Base-by-base conservation (phyloP, 2,113 vertebrate genomes). In the Recurvirostra avosetta region DNA sequence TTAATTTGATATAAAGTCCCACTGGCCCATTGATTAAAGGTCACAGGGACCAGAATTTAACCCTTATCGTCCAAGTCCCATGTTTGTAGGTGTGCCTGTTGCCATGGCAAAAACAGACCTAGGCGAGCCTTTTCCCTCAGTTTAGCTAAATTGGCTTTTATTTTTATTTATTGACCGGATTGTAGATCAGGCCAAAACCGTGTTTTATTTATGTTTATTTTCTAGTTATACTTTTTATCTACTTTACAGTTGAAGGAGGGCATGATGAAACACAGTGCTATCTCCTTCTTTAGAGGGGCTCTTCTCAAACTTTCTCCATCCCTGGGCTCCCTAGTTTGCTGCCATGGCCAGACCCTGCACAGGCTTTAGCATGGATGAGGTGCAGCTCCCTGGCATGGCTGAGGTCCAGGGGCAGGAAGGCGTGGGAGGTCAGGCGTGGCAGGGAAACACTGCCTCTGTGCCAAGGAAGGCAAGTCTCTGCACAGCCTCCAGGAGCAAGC, bases 291-390 rank as follows among this genome's bases (percentile, higher is more conserved):
- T 26, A n/a, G 56, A 41, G 25, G n/a, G 18, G 8, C 26, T 55
- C 8, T 62, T 82, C 25, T 56, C 29, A 45, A 43, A 12, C 4
- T 34, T 32, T 22, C 21, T 70, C 66, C 15, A 5, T 11, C 36
- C 23, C 38, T 63, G 73, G 8, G 8, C 36, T 38, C 45, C 26
- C 5, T 0, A 0, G 19, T 22, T 77, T 65, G 50, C 55, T 5
- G 1, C 62, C 12, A 0, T 2, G n/a, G 55, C 25, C 1, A 0
- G 61, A 38, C 7, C 23, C 72, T 23, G 45, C 29, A 18, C 17
- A 22, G 41, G 21, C 16, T 32, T 40, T 12, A 41, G n/a, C 56
- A 52, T 0, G 2, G 36, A 21, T 0, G 1, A 9, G 12, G 14
- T 27, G 22, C 6, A 11, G 32, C 11, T 15, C 0, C 5, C 34